Evolutionary conservation across 2,113 vertebrate genomes (phyloP), one percentile per base, ranked within the genome.

Genomic region (Vulpes ferrilata): DNA sequence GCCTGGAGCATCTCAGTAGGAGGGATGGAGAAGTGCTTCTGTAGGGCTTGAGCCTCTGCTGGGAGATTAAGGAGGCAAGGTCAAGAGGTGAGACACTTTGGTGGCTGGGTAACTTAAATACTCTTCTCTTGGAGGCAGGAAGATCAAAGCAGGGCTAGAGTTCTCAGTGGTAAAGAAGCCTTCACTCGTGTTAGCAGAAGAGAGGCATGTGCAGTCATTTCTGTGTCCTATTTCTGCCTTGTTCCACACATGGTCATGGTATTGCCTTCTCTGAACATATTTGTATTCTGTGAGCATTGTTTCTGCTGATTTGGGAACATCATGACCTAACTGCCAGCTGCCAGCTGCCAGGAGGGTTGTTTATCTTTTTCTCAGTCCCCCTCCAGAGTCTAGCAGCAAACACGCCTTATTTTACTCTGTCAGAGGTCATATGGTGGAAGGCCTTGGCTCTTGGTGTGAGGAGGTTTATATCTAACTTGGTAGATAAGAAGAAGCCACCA

Each of bases 1-100:
- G 5, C 38, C 15, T 0, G 19, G 57, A 32, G 15, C 2, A 5
- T 19, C 59, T 69, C 2, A 0, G 10, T 7, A 11, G 17, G 57
- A 19, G 12, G 19, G 3, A 10, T 0, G 11, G 20, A 32, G 16
- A 22, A 3, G 17, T 15, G n/a, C 43, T 35, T 48, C 55, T 55
- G 7, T 5, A 5, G 2, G 17, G 9, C 0, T 15, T 27, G n/a
- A 20, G 53, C 69, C 64, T 43, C 76, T 9, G 1, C 0, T n/a
- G 60, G 11, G 76, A 13, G 55, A 32, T 12, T 30, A 19, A 65
- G 5, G 59, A 65, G 48, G n/a, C 10, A 32, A 7, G 12, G 59
- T 88, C 20, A 35, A 20, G 20, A 88, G n/a, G 27, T 43, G 16
- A 1, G 23, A 9, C 60, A 7, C 2, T 60, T 27, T 69, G 80